These are phyloP conservation scores for Melinaea marsaeus DNA, from an alignment of 2,888 invertebrate genomes.

Conservation along the genomic window DNA sequence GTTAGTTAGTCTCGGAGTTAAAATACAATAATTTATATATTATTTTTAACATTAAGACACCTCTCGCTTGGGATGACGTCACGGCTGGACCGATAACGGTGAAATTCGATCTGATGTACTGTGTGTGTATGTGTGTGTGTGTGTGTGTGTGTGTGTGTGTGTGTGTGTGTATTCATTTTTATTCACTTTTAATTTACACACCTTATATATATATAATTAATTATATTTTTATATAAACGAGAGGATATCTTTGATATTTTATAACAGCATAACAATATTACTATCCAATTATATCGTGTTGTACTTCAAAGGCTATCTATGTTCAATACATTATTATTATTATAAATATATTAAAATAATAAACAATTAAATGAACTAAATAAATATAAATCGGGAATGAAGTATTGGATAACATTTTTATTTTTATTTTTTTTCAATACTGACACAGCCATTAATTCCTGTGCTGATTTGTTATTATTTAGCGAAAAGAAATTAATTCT, in stretches of 20 bases:
- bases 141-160: no score
- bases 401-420: neutral
- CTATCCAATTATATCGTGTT: neutral
- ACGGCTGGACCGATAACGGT: no score
- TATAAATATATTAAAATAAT: neutral
- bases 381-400: neutral
- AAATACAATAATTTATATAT: neutral
- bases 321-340: neutral
- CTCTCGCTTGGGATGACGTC: neutral
- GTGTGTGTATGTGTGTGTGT: no score
- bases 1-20: neutral
- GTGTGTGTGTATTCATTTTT: no score
- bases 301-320: constrained; percentile 2
- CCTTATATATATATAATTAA: no score
- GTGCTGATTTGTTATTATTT: neutral
- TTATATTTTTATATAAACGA: neutral
- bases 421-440: neutral
- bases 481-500: no score
- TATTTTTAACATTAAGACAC: neutral
- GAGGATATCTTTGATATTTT: neutral
- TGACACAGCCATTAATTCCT: constrained; percentile 4
- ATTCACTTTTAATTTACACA: no score
- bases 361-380: neutral
- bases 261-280: constrained; percentile 4
- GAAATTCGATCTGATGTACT: no score